phyloP scores from a whole-genome alignment of 1,140 invertebrate genomes.

The Neodiprion virginianus region DNA sequence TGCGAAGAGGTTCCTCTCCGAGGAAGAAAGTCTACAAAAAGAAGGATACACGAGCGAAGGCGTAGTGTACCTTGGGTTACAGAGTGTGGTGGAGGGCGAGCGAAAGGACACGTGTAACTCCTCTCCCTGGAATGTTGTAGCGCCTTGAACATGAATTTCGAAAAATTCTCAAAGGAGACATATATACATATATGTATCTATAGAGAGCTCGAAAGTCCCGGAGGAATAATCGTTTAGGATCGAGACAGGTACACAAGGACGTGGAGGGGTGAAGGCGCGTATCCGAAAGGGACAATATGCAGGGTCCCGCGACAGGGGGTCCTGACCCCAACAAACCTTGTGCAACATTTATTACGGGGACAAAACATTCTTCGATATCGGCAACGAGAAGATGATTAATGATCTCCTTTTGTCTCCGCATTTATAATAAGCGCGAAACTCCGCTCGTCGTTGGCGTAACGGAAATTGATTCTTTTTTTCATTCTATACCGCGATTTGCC shows the following conservation, averaged over 20 bases:
- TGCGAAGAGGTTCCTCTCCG: no score
- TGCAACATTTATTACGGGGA: neutral
- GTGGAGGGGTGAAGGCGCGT: neutral
- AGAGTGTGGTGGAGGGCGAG: neutral
- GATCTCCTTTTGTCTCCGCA: slow-evolving; percentile 4
- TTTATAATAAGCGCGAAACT: neutral
- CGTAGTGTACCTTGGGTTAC: no score
- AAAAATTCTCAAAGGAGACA: neutral
- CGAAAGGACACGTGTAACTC: neutral
- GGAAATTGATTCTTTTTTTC: no score
- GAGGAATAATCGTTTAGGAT: slow-evolving; percentile 5
- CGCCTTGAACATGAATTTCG: neutral
- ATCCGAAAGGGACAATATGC: slow-evolving; percentile 5
- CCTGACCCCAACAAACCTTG: neutral
- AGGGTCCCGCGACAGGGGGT: slow-evolving; percentile 2
- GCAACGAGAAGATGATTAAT: neutral
- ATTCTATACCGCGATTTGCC: no score
- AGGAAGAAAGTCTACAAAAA: no score
- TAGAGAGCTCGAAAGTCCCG: neutral
- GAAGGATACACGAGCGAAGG: no score
- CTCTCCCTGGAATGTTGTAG: neutral
- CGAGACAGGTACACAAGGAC: slow-evolving; percentile 6
- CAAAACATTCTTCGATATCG: slow-evolving; percentile 4
- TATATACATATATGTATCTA: neutral
- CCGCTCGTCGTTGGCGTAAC: no score